These are phyloP conservation scores for Syrmaticus mikado DNA, from an alignment of 2,113 vertebrate genomes.

Conservation along the genomic window DNA sequence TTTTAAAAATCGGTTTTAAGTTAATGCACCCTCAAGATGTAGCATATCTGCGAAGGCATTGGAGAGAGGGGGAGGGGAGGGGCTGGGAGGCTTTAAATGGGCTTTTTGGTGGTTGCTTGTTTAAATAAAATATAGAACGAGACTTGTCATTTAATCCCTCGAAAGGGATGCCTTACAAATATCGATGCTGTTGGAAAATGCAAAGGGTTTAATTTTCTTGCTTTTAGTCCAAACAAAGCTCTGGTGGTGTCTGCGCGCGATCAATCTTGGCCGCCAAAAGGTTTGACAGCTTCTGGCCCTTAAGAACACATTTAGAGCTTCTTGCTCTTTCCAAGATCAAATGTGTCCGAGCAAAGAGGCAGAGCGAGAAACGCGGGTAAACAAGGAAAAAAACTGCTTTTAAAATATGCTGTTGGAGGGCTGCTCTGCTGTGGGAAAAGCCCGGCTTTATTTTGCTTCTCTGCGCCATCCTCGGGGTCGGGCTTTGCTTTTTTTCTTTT, in stretches of 20 bases:
- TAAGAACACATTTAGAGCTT: constrained; percentile 98
- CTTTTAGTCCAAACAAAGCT: constrained; percentile 99
- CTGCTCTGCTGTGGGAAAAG: constrained; percentile 64
- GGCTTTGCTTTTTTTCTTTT: neutral
- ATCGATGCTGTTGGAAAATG: constrained; percentile 82
- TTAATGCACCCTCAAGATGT: constrained; percentile 68
- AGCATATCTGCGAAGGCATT: constrained; percentile 63
- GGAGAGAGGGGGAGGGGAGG: constrained; percentile 66
- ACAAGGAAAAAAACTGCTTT: constrained; percentile 77
- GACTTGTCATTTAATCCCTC: constrained; percentile 68
- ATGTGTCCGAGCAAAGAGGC: constrained; percentile 87
- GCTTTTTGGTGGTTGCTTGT: constrained; percentile 71
- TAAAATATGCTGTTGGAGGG: constrained; percentile 68
- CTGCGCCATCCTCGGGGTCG: neutral
- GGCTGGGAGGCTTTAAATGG: constrained; percentile 61
- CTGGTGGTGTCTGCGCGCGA: constrained; percentile 89
- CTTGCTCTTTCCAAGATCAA: constrained; percentile 92
- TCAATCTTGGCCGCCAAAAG: constrained; percentile 99
- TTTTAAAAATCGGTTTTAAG: constrained; percentile 66
- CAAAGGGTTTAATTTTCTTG: constrained; percentile 90
- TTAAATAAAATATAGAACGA: constrained; percentile 77
- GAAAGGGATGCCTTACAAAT: constrained; percentile 76
- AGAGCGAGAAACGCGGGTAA: constrained; percentile 84
- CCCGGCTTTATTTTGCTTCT: constrained; percentile 39
- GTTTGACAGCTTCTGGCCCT: constrained; percentile 99